phyloP scores from a whole-genome alignment of 2,113 vertebrate species.

The Phrynocephalus versicolor region DNA sequence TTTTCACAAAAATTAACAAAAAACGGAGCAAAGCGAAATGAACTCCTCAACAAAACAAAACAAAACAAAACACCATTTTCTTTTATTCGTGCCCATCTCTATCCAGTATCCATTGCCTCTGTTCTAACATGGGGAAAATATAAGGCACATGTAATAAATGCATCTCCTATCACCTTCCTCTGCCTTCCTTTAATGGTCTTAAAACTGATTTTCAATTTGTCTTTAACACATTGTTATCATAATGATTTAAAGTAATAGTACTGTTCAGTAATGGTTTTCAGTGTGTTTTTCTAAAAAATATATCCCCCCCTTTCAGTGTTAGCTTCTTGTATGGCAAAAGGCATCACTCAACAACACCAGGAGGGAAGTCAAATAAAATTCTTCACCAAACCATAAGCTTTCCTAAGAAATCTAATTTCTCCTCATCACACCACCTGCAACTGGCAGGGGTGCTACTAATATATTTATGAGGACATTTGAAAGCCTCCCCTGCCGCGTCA shows the following conservation, averaged over 20 bases:
- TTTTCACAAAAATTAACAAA: too few relatives aligned
- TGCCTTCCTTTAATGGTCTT: background rate
- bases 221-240: background rate
- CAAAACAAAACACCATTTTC: too few relatives aligned
- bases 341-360: background rate
- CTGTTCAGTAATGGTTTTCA: background rate
- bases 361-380: constrained; percentile 63
- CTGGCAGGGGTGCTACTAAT: constrained; percentile 26
- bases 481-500: background rate
- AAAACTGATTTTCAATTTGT: background rate
- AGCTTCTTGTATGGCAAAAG: constrained; percentile 22
- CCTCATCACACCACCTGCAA: constrained; percentile 33
- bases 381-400: constrained; percentile 42
- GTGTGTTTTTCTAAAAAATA: constrained; percentile 10
- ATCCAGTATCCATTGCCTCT: background rate
- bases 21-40: too few relatives aligned
- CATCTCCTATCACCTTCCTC: background rate
- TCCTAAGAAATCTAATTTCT: constrained; percentile 53
- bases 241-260: background rate
- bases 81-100: too few relatives aligned
- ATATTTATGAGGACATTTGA: constrained; percentile 26
- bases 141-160: background rate
- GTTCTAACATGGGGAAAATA: background rate
- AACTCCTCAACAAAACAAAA: too few relatives aligned
- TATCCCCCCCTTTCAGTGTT: constrained; percentile 20